Base-by-base conservation (phyloP, 2,888 invertebrate species). In the Escarpia spicata region DNA sequence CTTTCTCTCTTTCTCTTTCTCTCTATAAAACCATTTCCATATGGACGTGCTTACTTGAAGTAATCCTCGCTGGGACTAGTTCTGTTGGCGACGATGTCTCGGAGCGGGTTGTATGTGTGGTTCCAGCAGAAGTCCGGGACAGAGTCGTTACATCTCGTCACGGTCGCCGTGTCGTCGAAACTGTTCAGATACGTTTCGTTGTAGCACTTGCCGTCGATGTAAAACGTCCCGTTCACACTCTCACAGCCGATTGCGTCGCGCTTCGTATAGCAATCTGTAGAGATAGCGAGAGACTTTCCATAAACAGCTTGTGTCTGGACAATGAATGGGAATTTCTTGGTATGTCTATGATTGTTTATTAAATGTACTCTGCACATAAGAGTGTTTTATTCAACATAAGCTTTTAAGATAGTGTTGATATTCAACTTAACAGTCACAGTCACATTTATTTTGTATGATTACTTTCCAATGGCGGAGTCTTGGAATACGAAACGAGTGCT, bases 151-250 rank as follows among this genome's bases (percentile, higher is more conserved):
- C 75, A 75, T 26, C 75, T 75, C 19, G 26, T 26, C 75, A 75
- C 52, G 15, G 12, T 52, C 58, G 6, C 90, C 44, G 90, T 90
- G 43, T 52, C 43, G 92, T 93, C 92, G 89, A 52, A 93, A 26
- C 90, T 37, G 45, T 91, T 90, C 37, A 93, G 43, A 52, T 92
- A 92, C 45, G 94, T 92, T 89, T 89, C 26, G 92, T 94, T 94
- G 93, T 93, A 94, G 92, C 94, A 94, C 43, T 94, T 94, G 26
- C 90, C 90, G 92, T 94, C 94, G 92, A 92, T 93, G 93, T 93
- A 94, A 26, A 92, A 90, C 19, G 75, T 92, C 15, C 43, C 92
- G 15, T 60, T 92, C 9, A 31, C 91, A 2, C 31, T 43, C 58
- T 94, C 94, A 89, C 94, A 94, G 4, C 9, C 92, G 8, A n/a